A percentile compares a stretch with the other conserved stretches of the same genome.
Evolutionary conservation across 2,113 vertebrate species (phyloP).

Genomic region (Morone saxatilis): DNA sequence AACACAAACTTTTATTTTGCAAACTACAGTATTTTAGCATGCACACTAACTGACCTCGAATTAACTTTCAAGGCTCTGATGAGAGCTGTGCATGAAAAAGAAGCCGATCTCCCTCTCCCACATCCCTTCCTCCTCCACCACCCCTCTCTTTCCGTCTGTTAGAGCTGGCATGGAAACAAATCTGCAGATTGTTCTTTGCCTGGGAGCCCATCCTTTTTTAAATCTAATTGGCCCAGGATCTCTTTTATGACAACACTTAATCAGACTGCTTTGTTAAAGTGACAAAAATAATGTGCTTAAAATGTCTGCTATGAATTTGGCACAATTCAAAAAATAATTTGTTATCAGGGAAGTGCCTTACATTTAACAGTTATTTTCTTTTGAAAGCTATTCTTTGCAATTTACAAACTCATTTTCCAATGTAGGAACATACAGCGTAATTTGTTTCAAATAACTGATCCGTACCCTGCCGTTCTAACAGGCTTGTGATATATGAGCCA

Average conservation of each 20-base stretch:
- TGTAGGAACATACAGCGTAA: not conserved
- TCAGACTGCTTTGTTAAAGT: conserved; percentile 81
- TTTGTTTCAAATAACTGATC: conserved; percentile 12
- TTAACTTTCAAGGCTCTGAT: conserved; percentile 67
- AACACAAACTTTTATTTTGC: conserved; percentile 14
- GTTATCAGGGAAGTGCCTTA: conserved; percentile 50
- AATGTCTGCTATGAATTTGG: conserved; percentile 62
- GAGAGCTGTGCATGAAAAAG: conserved; percentile 44
- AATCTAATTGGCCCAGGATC: conserved; percentile 79
- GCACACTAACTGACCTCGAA: conserved; percentile 63
- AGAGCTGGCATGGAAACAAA: conserved; percentile 65
- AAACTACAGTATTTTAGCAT: conserved; percentile 13
- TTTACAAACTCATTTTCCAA: conserved; percentile 43
- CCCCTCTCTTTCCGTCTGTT: conserved; percentile 60
- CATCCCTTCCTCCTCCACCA: conserved; percentile 14
- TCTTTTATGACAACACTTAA: conserved; percentile 82
- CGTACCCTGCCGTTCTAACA: not conserved
- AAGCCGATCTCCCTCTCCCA: conserved; percentile 1
- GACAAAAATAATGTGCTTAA: conserved; percentile 76
- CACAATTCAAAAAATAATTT: conserved; percentile 71
- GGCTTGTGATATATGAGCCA: conserved; percentile 1
- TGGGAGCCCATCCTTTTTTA: conserved; percentile 53
- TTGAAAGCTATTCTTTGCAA: conserved; percentile 32
- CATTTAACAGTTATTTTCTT: conserved; percentile 52
- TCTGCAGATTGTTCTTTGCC: conserved; percentile 73